Evolutionary conservation across 2,888 invertebrate species (phyloP).

Genomic region (Sturmia bella): DNA sequence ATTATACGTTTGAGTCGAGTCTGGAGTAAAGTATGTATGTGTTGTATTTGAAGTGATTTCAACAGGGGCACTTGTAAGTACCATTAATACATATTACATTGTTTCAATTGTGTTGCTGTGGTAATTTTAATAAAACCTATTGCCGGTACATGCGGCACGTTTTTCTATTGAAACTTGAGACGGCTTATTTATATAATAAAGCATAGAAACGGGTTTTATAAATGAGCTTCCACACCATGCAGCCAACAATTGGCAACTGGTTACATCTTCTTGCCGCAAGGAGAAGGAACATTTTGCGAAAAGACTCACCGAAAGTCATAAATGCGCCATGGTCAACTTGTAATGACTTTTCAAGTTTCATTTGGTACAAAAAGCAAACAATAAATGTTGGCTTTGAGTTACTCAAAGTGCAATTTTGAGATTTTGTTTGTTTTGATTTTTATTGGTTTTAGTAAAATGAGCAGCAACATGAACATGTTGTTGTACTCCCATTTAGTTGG

Average conservation of each 20-base stretch:
- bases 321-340: slow-evolving; percentile 63
- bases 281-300: slow-evolving; percentile 35
- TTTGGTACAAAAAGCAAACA: slow-evolving; percentile 14
- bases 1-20: slow-evolving; percentile 14
- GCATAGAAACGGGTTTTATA: slow-evolving; percentile 6
- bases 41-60: not conserved
- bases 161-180: slow-evolving; percentile 67
- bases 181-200: slow-evolving; percentile 56
- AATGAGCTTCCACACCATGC: slow-evolving; percentile 37
- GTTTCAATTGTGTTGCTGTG: slow-evolving; percentile 4
- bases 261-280: not conserved
- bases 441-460: slow-evolving; percentile 40
- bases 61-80: slow-evolving; percentile 40
- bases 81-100: slow-evolving; percentile 6
- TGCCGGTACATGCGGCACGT: slow-evolving; percentile 64
- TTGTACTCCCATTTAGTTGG: slow-evolving; percentile 27
- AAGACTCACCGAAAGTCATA: slow-evolving; percentile 35
- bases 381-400: slow-evolving; percentile 58
- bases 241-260: slow-evolving; percentile 1
- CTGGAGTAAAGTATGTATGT: not conserved
- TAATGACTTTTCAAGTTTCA: slow-evolving; percentile 63
- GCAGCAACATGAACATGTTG: slow-evolving; percentile 28
- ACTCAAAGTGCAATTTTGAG: slow-evolving; percentile 70
- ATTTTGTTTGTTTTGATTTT: slow-evolving; percentile 34
- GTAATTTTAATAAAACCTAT: slow-evolving; percentile 27